phyloP scores from a whole-genome alignment of 2,888 invertebrate genomes.

The Volucella bombylans region DNA sequence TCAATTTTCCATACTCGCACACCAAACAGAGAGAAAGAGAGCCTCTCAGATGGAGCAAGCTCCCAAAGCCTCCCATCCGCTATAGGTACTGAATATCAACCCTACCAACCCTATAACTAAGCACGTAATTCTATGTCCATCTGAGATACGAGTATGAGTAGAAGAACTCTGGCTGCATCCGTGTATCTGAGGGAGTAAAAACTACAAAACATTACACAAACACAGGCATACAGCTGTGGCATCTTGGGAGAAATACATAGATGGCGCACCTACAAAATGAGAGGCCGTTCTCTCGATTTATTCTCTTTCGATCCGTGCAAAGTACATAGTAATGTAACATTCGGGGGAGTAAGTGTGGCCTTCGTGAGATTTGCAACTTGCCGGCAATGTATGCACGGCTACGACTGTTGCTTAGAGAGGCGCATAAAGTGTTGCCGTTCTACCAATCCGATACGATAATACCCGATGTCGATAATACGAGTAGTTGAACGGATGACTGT shows the following conservation, averaged over 20 bases:
- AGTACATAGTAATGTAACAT: not conserved
- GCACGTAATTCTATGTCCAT: not conserved
- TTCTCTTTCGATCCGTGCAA: constrained; percentile 2
- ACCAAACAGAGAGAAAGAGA: constrained; percentile 1
- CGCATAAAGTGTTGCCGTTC: constrained; percentile 43
- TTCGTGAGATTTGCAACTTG: constrained; percentile 30
- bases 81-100: constrained; percentile 15
- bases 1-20: not conserved
- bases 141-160: no score
- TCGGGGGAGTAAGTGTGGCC: constrained; percentile 41
- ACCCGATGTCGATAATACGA: no score
- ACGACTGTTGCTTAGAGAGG: constrained; percentile 50
- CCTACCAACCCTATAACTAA: constrained; percentile 13
- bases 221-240: not conserved
- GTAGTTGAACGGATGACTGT: no score
- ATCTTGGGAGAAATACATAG: not conserved
- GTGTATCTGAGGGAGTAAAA: not conserved
- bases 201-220: constrained; percentile 21
- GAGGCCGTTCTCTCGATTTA: constrained; percentile 15
- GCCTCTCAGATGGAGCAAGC: constrained; percentile 13
- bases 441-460: no score
- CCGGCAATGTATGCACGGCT: constrained; percentile 38
- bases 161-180: no score
- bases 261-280: constrained; percentile 65
- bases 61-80: not conserved